Base-by-base conservation (phyloP, 1,140 invertebrate species). In the Aphaenogaster ashmeadi region DNA sequence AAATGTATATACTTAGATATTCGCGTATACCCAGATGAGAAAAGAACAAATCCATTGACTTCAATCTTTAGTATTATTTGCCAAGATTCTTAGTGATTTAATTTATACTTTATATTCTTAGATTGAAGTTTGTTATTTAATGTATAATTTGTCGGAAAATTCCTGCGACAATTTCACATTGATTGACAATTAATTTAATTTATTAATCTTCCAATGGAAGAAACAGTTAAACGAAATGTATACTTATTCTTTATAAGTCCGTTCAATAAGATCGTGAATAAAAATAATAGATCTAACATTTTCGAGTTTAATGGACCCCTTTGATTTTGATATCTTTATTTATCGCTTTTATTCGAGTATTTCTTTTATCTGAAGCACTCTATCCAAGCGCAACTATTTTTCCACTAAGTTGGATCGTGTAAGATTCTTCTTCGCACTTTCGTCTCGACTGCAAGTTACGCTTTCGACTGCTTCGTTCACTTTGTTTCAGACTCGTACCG, bases 351-450 rank as follows among this genome's bases (percentile, higher is more conserved):
- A 47, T n/a, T 44, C 6, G 18, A 72, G 11, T 54, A 58, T 1
- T 36, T 58, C 13, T 64, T 50, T 50, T 69, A 33, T 69, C 18
- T 15, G 36, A 33, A 33, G n/a, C 3, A 44, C 9, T 71, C 41
- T 36, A 58, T 72, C 38, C 47, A 41, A 81, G 64, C 44, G 44
- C 9, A 81, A 50, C n/a, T 60, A 60, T 50, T 38, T 75, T 60
- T 62, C 21, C 13, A n/a, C n/a, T 74, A 33, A 74, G 41, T 74
- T 58, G 27, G 15, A 71, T 71, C 18, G 52, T 21, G 7, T 36
- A 58, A 44, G 52, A 74, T 74, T 83, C 64, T 60, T 83, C 54
- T 15, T 58, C 52, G 52, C 38, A 69, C 41, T 83, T 83, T 83
- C 27, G 54, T 58, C 13, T 15, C 67, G 41, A 72, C 15, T 44